Conservation (phyloP, 2,888 invertebrate genomes). For the Chorisops tibialis region DNA sequence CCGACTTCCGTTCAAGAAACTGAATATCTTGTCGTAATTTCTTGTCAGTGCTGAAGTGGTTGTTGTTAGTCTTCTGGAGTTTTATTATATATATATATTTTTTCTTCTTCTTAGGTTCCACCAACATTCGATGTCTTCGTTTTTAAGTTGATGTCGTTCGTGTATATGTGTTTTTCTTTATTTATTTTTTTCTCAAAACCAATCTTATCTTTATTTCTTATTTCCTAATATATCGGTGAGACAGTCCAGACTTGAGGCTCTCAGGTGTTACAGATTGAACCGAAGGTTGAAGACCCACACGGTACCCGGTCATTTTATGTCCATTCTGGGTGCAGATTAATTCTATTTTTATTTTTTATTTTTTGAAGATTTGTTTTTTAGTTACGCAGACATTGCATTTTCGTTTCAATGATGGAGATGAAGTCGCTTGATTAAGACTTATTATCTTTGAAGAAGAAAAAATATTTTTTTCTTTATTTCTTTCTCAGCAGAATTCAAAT, state of each 20-base stretch:
- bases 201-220: slow-evolving; percentile 3
- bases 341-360: slow-evolving; percentile 12
- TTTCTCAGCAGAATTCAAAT: slow-evolving; percentile 16
- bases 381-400: background rate
- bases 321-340: slow-evolving; percentile 16
- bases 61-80: background rate
- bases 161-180: too few species aligned
- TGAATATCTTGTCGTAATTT: slow-evolving; percentile 31
- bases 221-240: background rate
- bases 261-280: slow-evolving; percentile 18
- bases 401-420: background rate
- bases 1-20: slow-evolving; percentile 37
- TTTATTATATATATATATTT: too few species aligned
- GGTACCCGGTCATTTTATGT: slow-evolving; percentile 16
- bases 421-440: slow-evolving; percentile 22
- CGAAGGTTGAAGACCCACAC: slow-evolving; percentile 18
- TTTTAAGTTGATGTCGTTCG: too few species aligned
- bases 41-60: slow-evolving; percentile 12
- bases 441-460: slow-evolving; percentile 1
- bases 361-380: background rate
- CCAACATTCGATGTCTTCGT: too few species aligned
- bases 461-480: background rate
- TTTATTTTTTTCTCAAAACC: background rate
- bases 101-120: too few species aligned
- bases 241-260: background rate